A percentile compares a stretch with the other conserved stretches of the same genome.
phyloP scores from a whole-genome alignment of 1,140 invertebrate genomes.

The Anagrus nilaparvatae region DNA sequence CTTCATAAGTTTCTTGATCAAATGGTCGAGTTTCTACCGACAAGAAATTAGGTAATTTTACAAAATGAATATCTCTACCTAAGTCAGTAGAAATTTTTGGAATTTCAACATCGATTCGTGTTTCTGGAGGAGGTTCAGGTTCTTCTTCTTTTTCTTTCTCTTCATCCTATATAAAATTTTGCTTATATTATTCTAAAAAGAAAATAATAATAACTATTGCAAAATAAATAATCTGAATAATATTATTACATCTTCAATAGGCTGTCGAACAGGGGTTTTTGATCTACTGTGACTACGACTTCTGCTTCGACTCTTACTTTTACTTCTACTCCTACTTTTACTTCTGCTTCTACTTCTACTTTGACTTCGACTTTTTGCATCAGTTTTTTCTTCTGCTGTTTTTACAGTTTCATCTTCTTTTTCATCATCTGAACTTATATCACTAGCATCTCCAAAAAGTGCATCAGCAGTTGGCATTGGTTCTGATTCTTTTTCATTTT shows the following conservation, averaged over 20 bases:
- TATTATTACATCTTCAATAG: conserved; percentile 42
- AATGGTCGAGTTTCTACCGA: conserved; percentile 90
- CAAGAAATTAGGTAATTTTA: conserved; percentile 88
- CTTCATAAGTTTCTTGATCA: conserved; percentile 90
- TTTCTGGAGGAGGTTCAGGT: conserved; percentile 75
- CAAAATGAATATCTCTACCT: conserved; percentile 86
- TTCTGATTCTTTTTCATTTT: conserved; percentile 37
- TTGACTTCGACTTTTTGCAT: conserved; percentile 30
- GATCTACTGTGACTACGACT: conserved; percentile 31
- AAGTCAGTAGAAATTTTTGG: conserved; percentile 89
- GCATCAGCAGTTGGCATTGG: conserved; percentile 65
- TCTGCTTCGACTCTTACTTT: conserved; percentile 29
- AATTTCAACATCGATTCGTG: conserved; percentile 92
- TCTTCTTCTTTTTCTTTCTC: conserved; percentile 62
- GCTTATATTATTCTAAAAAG: conserved; percentile 6
- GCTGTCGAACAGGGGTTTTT: conserved; percentile 20
- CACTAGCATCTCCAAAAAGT: conserved; percentile 86
- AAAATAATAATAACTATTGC: background rate
- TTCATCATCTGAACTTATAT: conserved; percentile 77
- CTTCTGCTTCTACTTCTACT: conserved; percentile 33
- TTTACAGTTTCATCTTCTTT: conserved; percentile 43
- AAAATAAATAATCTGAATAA: background rate
- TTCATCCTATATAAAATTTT: conserved; percentile 31
- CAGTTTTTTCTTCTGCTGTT: conserved; percentile 29
- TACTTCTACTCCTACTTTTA: conserved; percentile 27